Base-by-base conservation (phyloP, 2,888 invertebrate genomes). In the Microplitis deprimator region DNA sequence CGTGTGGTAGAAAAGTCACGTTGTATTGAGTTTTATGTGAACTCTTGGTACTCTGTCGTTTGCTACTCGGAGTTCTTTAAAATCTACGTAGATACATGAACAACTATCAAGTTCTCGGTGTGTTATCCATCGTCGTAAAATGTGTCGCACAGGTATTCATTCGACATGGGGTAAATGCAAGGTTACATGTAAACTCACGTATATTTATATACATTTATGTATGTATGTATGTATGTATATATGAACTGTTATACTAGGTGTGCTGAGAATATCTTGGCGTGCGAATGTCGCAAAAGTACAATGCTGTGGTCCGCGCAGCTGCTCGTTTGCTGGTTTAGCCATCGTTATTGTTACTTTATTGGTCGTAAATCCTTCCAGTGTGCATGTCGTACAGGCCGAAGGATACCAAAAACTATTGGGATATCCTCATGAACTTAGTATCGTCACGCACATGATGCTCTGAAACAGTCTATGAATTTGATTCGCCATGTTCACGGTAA, bases 301-400 rank as follows among this genome's bases (percentile, higher is more conserved):
- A 79, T 79, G 73, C 79, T 70, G 75, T 67, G 64, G 67, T 69
- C 62, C 69, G 29, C 59, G 72, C 75, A 77, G 72, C 68, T 68
- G 75, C 75, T 74, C 62, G 77, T 78, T 78, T 82, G 81, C 80
- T 83, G 80, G 85, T 84, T 83, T 84, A 82, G 80, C 80, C 82
- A 84, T 86, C 85, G 86, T 85, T 86, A 84, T 86, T 84, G 86
- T 85, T 84, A 86, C 82, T 87, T 86, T 86, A 87, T 87, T 84
- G 86, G 82, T 83, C 86, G 83, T 86, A 86, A 87, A 87, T 87
- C 84, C 79, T 75, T 65, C 70, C 68, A 69, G 70, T 75, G 81
- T 76, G 79, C 80, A 82, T 84, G 78, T 77, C 77, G 69, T 76
- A 67, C 74, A 75, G 59, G 75, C 73, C 59, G 69, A 73, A 77